A percentile compares a stretch with the other conserved stretches of the same genome.
phyloP scores from a whole-genome alignment of 1,140 invertebrate genomes.

The Drusus annulatus region DNA sequence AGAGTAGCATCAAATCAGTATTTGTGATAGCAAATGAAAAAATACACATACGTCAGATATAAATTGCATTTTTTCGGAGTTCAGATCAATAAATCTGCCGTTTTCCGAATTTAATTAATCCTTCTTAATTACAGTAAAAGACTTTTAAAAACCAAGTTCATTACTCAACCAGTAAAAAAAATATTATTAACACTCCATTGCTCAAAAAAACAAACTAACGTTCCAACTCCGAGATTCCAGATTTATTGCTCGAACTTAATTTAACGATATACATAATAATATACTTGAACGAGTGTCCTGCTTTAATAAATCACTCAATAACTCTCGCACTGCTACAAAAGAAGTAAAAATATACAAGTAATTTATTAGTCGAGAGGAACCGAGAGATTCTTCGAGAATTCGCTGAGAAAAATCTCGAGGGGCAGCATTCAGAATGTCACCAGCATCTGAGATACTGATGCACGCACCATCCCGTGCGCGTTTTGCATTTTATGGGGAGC shows the following conservation, averaged over 20 bases:
- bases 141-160: not conserved
- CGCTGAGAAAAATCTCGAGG: not conserved
- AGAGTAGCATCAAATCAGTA: too few species aligned
- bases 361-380: constrained; percentile 4
- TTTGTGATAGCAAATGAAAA: too few species aligned
- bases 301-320: constrained; percentile 20
- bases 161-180: not conserved
- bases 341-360: not conserved
- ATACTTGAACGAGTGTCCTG: not conserved
- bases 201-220: not conserved
- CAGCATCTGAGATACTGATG: not conserved
- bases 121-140: too few species aligned
- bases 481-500: not conserved
- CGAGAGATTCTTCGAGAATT: not conserved
- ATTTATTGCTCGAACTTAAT: not conserved
- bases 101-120: too few species aligned
- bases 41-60: too few species aligned
- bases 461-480: not conserved
- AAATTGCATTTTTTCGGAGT: too few species aligned
- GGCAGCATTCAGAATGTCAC: not conserved
- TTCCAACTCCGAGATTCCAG: constrained; percentile 4
- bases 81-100: too few species aligned
- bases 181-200: not conserved
- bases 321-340: constrained; percentile 5
- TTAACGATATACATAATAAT: not conserved